Percentiles rank a stretch among this genome's conserved stretches.
Conservation (phyloP, 2,888 invertebrate species). For the Archips xylosteana region DNA sequence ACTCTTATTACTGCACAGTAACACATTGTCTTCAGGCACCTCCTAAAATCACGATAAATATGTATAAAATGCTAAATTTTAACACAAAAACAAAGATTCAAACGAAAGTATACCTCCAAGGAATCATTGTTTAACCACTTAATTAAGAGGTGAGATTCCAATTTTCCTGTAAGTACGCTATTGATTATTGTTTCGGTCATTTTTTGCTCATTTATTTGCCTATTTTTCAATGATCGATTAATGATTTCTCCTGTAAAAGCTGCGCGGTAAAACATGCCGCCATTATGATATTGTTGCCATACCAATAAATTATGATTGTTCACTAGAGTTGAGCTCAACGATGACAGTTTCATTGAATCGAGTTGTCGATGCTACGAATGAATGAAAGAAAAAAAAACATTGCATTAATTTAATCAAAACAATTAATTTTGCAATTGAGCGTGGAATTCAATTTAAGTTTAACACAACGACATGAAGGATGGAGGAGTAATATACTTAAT, state of each 20-base stretch:
- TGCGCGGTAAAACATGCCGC: slow-evolving; percentile 40
- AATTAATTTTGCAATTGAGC: background rate
- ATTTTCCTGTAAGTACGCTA: slow-evolving; percentile 74
- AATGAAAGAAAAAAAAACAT: background rate
- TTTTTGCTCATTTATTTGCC: slow-evolving; percentile 48
- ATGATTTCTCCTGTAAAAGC: slow-evolving; percentile 34
- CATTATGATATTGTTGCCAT: slow-evolving; percentile 38
- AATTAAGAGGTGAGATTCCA: slow-evolving; percentile 66
- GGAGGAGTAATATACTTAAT: background rate
- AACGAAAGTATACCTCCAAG: slow-evolving; percentile 73
- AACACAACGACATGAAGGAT: background rate
- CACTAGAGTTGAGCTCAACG: background rate
- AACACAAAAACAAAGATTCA: slow-evolving; percentile 22
- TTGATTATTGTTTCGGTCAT: slow-evolving; percentile 82
- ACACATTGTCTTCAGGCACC: slow-evolving; percentile 68
- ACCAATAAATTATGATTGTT: slow-evolving; percentile 18
- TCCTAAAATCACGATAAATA: slow-evolving; percentile 63
- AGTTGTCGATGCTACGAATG: too few species aligned
- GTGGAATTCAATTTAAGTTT: background rate
- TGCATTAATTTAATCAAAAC: background rate
- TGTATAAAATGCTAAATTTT: slow-evolving; percentile 44
- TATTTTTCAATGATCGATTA: slow-evolving; percentile 29
- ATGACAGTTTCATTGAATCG: slow-evolving; percentile 22
- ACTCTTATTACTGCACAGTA: slow-evolving; percentile 69
- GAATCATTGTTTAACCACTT: slow-evolving; percentile 78